A percentile compares a stretch with the other conserved stretches of the same genome.
phyloP scores from a whole-genome alignment of 2,888 invertebrate genomes.

The Anaspis maculata region DNA sequence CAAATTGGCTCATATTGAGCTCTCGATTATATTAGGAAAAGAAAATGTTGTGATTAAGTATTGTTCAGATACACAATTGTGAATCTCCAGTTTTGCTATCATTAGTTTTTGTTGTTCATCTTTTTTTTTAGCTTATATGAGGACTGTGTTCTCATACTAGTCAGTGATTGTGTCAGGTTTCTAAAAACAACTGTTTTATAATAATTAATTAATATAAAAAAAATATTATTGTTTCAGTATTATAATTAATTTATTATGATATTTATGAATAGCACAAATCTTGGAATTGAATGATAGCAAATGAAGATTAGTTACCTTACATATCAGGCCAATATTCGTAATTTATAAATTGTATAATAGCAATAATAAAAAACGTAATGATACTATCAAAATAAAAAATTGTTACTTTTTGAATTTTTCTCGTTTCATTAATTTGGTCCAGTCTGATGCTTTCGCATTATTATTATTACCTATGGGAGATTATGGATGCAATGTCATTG shows the following conservation, averaged over 20 bases:
- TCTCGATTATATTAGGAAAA: too few species aligned
- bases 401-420: conserved; percentile 26
- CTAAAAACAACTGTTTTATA: too few species aligned
- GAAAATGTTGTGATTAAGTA: conserved; percentile 27
- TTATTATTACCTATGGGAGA: too few species aligned
- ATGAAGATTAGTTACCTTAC: conserved; percentile 29
- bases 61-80: conserved; percentile 18
- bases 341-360: conserved; percentile 24
- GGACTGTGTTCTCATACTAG: conserved; percentile 22
- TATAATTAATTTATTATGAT: conserved; percentile 21
- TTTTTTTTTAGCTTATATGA: conserved; percentile 18
- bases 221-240: conserved; percentile 24
- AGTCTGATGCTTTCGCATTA: too few species aligned
- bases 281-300: conserved; percentile 23
- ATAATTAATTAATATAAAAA: too few species aligned
- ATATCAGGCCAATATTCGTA: conserved; percentile 26
- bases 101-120: conserved; percentile 19
- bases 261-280: conserved; percentile 19
- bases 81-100: conserved; percentile 26
- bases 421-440: too few species aligned
- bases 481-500: too few species aligned
- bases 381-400: conserved; percentile 24
- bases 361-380: conserved; percentile 24
- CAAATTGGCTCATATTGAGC: conserved; percentile 29
- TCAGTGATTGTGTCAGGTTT: conserved; percentile 20